Base-by-base conservation (phyloP, 2,113 vertebrate genomes). In the Pluvianellus socialis region DNA sequence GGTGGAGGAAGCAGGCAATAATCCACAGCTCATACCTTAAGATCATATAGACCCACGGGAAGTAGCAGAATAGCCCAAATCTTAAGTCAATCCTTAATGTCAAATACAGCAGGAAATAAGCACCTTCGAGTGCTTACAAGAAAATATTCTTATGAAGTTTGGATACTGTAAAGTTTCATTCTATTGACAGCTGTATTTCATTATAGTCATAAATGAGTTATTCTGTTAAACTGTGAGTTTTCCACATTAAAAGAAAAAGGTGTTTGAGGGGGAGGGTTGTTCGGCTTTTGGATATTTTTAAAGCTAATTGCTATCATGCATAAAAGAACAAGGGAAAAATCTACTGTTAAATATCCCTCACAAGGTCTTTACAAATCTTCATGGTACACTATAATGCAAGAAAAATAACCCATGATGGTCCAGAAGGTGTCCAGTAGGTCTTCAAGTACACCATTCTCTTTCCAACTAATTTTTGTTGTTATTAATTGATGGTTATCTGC, bases 381-480 rank as follows among this genome's bases (percentile, higher is more conserved):
- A 7, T 2, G 2, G n/a, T 11, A 33, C 2, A 63, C 10, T 42
- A 68, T 30, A 92, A 50, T 1, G 15, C 35, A 24, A 70, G 66
- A 44, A 66, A 73, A 71, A 15, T 5, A 50, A n/a, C 0, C 0
- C 9, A 26, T 1, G 1, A 28, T 4, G 35, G 30, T 44, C n/a
- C 42, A 66, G 67, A 58, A 82, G 28, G 27, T 4, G 2, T 38
- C 38, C 38, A 38, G 38, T 3, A 45, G 19, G 70, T 71, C 42
- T 12, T 42, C 38, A 72, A n/a, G 35, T 13, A 55, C 4, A 4
- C 8, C 30, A 11, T 22, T 52, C 42, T 6, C 12, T 44, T 66
- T 62, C 47, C 22, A 71, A 47, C 3, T 22, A 8, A 10, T 22
- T 17, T 14, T 44, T 44, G 42, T 27, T 12, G 3, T 58, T 32